phyloP scores from a whole-genome alignment of 2,888 invertebrate species.

The Myathropa florea region DNA sequence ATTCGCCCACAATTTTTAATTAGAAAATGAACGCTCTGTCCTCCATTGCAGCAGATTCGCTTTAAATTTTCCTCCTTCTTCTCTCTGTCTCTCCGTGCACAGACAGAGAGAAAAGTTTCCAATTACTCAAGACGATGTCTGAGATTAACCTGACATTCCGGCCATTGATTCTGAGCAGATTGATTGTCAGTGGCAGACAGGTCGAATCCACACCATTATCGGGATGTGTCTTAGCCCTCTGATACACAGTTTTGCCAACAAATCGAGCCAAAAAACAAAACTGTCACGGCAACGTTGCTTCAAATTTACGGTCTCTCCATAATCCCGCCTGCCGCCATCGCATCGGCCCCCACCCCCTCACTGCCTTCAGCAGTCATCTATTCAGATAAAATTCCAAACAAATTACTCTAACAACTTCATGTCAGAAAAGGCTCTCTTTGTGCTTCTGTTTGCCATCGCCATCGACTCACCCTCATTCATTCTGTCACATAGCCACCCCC shows the following conservation, averaged over 20 bases:
- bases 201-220: conserved; percentile 48
- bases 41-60: background rate
- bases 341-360: conserved; percentile 7
- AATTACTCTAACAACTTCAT: conserved; percentile 51
- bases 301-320: conserved; percentile 13
- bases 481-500: background rate
- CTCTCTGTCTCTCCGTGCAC: background rate
- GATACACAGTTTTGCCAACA: background rate
- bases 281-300: conserved; percentile 15
- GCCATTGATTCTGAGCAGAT: conserved; percentile 53
- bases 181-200: conserved; percentile 58
- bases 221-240: conserved; percentile 6
- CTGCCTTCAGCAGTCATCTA: background rate
- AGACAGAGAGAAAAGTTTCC: conserved; percentile 38
- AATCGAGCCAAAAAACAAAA: conserved; percentile 3
- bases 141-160: conserved; percentile 55
- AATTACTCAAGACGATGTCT: conserved; percentile 47
- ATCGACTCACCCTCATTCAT: background rate
- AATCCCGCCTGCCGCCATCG: background rate
- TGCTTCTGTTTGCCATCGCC: conserved; percentile 11
- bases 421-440: conserved; percentile 31
- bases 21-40: conserved; percentile 15
- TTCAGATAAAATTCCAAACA: conserved; percentile 45
- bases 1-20: conserved; percentile 24
- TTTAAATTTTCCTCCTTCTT: background rate